phyloP scores from a whole-genome alignment of 2,797 vertebrate genomes.

The Atherinosoma microstoma region DNA sequence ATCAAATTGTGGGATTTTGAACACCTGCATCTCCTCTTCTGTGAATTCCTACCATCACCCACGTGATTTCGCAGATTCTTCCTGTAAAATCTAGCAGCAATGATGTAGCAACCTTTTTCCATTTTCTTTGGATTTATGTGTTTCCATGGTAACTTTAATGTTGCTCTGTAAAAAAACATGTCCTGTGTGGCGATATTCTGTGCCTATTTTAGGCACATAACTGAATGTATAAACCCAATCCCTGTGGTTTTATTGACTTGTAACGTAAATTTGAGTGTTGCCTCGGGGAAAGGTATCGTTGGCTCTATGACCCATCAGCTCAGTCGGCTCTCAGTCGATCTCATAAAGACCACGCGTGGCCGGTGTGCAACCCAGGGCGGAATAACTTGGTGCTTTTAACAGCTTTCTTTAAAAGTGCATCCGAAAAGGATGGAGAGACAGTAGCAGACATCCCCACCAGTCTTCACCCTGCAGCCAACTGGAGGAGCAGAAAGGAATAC shows the following conservation, averaged over 20 bases:
- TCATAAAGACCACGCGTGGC: constrained; percentile 51
- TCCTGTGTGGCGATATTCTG: not conserved
- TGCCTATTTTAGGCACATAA: constrained; percentile 18
- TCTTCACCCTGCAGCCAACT: constrained; percentile 11
- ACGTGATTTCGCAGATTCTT: constrained; percentile 44
- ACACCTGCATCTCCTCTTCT: constrained; percentile 85
- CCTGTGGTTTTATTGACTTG: constrained; percentile 17
- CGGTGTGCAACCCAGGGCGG: constrained; percentile 17
- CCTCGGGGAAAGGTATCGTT: constrained; percentile 21
- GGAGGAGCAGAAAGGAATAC: constrained; percentile 10
- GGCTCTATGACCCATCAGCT: constrained; percentile 1
- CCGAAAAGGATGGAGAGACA: constrained; percentile 41
- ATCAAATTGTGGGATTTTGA: constrained; percentile 85
- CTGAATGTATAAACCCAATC: constrained; percentile 52
- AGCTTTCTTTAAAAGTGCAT: constrained; percentile 53
- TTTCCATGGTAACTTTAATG: not conserved
- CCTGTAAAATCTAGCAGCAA: constrained; percentile 52
- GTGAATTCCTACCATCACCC: constrained; percentile 40
- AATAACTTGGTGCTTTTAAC: constrained; percentile 65
- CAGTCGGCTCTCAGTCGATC: not conserved
- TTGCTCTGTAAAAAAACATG: constrained; percentile 16
- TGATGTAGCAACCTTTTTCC: constrained; percentile 54
- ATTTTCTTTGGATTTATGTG: not conserved
- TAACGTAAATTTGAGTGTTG: not conserved
- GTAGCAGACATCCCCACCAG: constrained; percentile 2